Conservation (phyloP, 2,888 invertebrate genomes). For the Syrista parreyssii region DNA sequence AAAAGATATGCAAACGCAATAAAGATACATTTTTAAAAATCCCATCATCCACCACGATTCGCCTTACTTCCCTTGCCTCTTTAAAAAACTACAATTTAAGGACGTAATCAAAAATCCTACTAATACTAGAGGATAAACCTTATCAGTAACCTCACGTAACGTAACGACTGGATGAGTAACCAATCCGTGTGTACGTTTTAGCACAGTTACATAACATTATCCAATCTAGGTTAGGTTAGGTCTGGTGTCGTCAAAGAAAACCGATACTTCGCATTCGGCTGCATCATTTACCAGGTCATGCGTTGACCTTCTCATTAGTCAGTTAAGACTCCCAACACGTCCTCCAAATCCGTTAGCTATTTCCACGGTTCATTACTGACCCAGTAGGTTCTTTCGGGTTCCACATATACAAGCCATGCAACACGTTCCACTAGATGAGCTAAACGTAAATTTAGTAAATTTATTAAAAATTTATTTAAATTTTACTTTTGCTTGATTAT, state of each 20-base stretch:
- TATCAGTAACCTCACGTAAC: conserved; percentile 1
- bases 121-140: background rate
- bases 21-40: too few species aligned
- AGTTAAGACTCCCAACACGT: conserved; percentile 17
- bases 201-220: conserved; percentile 55
- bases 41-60: background rate
- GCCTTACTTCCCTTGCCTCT: background rate
- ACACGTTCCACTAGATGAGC: background rate
- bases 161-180: background rate
- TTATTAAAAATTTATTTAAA: too few species aligned
- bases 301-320: background rate
- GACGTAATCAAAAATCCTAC: background rate
- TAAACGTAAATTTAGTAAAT: too few species aligned
- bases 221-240: conserved; percentile 37
- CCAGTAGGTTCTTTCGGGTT: background rate
- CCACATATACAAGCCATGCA: background rate
- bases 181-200: conserved; percentile 24
- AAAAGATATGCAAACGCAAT: background rate
- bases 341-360: conserved; percentile 11
- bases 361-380: background rate
- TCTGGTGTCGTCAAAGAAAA: background rate
- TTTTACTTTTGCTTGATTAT: background rate
- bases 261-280: background rate
- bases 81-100: background rate
- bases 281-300: background rate